A percentile compares a stretch with the other conserved stretches of the same genome.
Evolutionary conservation across 1,140 invertebrate genomes (phyloP).

Genomic region (Eciton burchellii): DNA sequence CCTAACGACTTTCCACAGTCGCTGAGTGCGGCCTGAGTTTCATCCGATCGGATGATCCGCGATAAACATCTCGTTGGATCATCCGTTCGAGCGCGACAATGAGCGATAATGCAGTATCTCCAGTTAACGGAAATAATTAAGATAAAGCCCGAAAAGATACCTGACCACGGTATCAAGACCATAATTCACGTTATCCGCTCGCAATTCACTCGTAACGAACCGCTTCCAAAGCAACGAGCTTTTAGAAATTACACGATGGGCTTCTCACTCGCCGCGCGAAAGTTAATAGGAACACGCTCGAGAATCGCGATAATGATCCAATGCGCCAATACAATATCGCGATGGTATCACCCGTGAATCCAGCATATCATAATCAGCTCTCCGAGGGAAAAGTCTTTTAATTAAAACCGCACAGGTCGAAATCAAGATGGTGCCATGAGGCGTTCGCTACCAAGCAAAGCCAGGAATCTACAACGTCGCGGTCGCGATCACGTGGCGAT

Average conservation of each 20-base stretch:
- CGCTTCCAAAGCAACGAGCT: slow-evolving; percentile 48
- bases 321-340: slow-evolving; percentile 19
- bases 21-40: too few species aligned
- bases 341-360: background rate
- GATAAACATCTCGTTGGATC: too few species aligned
- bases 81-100: background rate
- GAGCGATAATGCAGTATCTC: background rate
- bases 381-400: slow-evolving; percentile 15
- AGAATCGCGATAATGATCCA: slow-evolving; percentile 43
- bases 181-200: slow-evolving; percentile 34
- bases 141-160: slow-evolving; percentile 14
- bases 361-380: background rate
- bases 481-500: background rate
- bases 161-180: slow-evolving; percentile 5
- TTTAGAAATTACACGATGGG: slow-evolving; percentile 46
- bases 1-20: slow-evolving; percentile 5
- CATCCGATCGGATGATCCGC: too few species aligned
- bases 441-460: too few species aligned
- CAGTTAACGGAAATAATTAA: slow-evolving; percentile 16
- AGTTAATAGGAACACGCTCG: slow-evolving; percentile 53
- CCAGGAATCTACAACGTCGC: background rate
- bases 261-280: slow-evolving; percentile 55
- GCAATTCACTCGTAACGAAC: slow-evolving; percentile 55
- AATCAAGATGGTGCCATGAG: background rate
- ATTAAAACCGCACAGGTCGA: background rate